Base-by-base conservation (phyloP, 2,113 vertebrate species). In the Bettongia penicillata region DNA sequence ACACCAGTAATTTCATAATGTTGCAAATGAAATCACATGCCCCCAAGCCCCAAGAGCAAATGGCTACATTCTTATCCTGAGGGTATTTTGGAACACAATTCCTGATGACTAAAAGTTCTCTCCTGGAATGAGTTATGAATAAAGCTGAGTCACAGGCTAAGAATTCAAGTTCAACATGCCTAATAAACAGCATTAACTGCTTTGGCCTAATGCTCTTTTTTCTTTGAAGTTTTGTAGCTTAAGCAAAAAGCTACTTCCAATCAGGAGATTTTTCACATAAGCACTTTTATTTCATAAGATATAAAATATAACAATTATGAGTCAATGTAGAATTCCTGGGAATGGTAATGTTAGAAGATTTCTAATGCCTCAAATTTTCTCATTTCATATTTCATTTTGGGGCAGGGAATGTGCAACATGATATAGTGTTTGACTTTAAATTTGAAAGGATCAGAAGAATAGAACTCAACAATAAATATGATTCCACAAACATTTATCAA, bases 91-190 rank as follows among this genome's bases (percentile, higher is more conserved):
- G 96, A 94, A 84, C 68, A 84, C n/a, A 84, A 43, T 84, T 43
- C n/a, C 68, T 84, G n/a, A 23, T 43, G n/a, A 84, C 68, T 84
- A 84, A 84, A 84, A 84, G 68, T 84, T 84, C n/a, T 84, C 68
- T 84, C n/a, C 68, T 84, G n/a, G 68, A 84, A 94, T 97, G 96
- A 98, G 97, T 97, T 97, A 98, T 95, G 95, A 94, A 97, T 97
- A 96, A 97, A 96, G 94, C 94, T 95, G 96, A 97, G 53, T 98
- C 93, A 94, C 53, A 51, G 37, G 93, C 52, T 51, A 97, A 95
- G 93, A 97, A 97, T 96, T 89, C 47, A 43, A 96, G 91, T 89
- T 97, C 53, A 25, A 1, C 43, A 47, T 89, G 53, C 55, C 90
- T 49, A 96, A 90, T 97, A 93, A 96, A 84, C n/a, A 92, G 90